Evolutionary conservation across 2,797 vertebrate species (phyloP), one percentile per base, ranked within the genome.

Genomic region (Ambastaia sidthimunki): DNA sequence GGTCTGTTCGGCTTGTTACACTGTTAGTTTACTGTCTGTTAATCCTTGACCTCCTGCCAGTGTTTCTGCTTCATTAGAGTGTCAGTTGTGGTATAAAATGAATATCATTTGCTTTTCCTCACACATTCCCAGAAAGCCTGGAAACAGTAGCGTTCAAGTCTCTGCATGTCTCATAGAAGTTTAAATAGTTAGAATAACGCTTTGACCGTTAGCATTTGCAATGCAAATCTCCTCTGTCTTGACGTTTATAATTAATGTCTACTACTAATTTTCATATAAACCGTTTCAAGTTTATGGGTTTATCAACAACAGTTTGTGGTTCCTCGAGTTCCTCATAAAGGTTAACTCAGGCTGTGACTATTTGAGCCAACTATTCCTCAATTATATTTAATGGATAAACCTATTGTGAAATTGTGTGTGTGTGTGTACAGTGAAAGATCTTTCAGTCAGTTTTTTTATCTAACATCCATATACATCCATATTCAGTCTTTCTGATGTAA

Each of bases 201-300:
- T 69, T 21, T 16, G 62, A 31, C 78, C 44, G 78, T 86, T 86
- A 67, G 71, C 41, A 80, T 86, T 84, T 86, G 76, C 83, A 83
- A 60, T 81, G 80, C 78, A 86, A 84, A 86, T 84, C 59, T 67
- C 23, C 63, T 52, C 37, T 71, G 57, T 67, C 23, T 59, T 80
- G 77, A 34, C 55, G 71, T 80, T 7, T 74, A 0, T n/a, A 78
- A 50, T 37, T 25, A 70, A 78, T 75, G 48, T 69, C 71, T 72
- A n/a, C 48, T 73, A 65, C 47, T 54, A 44, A 71, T 80, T 84
- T 78, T 66, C 62, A 63, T 84, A 52, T 69, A n/a, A 79, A 84
- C 67, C 3, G 78, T 84, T 74, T 73, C 23, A 75, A 75, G 48
- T 77, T 60, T 63, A 67, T 21, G 28, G 54, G 52, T 21, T 80